Evolutionary conservation across 2,888 invertebrate species (phyloP), one percentile per base, ranked within the genome.

Genomic region (Augochlorella aurata): DNA sequence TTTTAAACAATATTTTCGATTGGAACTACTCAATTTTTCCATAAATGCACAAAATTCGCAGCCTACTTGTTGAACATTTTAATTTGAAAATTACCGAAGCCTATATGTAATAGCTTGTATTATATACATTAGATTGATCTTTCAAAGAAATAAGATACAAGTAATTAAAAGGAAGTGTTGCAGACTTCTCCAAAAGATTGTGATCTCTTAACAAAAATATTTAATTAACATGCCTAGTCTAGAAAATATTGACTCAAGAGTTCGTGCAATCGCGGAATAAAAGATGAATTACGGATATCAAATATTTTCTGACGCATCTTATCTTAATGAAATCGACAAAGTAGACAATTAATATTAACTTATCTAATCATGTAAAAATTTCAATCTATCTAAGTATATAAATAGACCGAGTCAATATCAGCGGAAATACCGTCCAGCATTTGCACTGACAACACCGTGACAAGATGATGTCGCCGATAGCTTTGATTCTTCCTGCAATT

Each of bases 301-400:
- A n/a, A 29, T 21, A 18, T 8, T 58, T 24, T 0, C 5, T 29
- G 10, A n/a, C 2, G 4, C 58, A 71, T 71, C 71, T 71, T 18
- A 71, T 71, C 71, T 47, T 16, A 18, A 7, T 3, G 5, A 52
- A 58, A 58, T 45, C 21, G 0, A 21, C 5, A 16, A 5, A 12
- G 14, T 2, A 8, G 5, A 9, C 9, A 47, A 47, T 21, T 14
- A 18, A 44, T 52, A 61, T 38, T 45, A 18, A 68, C 47, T 54
- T 80, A 78, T 80, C 79, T 78, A 81, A 81, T 81, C 79, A 73
- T 8, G 3, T 12, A n/a, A 50, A 69, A 54, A 16, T 21, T 24
- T 2, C 38, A 3, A 66, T n/a, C 45, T 7, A 0, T 16, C 14
- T 0, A 18, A 14, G 44, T 44, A 65, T 81, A 81, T 78, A 78